These are phyloP conservation scores for Propithecus coquereli DNA, from an alignment of 2,113 vertebrate species.

Conservation along the genomic window DNA sequence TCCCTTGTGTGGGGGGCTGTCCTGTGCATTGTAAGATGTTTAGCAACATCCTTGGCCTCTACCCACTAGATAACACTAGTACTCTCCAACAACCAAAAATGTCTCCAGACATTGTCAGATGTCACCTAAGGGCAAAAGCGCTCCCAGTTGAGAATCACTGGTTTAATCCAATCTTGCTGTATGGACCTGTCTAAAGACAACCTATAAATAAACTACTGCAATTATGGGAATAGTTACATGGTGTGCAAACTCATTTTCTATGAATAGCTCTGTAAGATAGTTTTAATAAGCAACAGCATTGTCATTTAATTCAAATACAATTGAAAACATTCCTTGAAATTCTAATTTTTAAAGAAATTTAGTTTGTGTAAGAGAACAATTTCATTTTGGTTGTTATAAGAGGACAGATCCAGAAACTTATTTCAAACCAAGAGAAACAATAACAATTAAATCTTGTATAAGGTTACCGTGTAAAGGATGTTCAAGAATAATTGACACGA, in stretches of 20 bases:
- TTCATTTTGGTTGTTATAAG: constrained; percentile 45
- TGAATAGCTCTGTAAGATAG: neutral
- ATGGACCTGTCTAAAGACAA: neutral
- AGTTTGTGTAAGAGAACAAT: neutral
- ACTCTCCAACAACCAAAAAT: neutral
- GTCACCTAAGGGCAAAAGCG: neutral
- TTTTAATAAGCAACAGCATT: neutral
- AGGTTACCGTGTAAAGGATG: constrained; percentile 11
- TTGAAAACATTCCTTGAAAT: constrained; percentile 38
- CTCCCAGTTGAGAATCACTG: neutral
- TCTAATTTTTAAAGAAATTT: constrained; percentile 5
- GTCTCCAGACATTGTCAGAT: neutral
- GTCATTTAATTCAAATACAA: constrained; percentile 14
- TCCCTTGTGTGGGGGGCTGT: neutral
- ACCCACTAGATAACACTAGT: neutral
- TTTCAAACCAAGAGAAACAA: constrained; percentile 26
- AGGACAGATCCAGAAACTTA: constrained; percentile 40
- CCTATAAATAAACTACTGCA: neutral
- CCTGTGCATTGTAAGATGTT: neutral
- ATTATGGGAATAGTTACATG: neutral
- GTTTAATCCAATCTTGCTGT: neutral
- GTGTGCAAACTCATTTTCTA: neutral
- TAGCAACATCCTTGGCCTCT: neutral
- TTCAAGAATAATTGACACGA: constrained; percentile 83
- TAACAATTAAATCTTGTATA: constrained; percentile 4